phyloP scores from a whole-genome alignment of 2,888 invertebrate genomes.

The Galerucella calmariensis region DNA sequence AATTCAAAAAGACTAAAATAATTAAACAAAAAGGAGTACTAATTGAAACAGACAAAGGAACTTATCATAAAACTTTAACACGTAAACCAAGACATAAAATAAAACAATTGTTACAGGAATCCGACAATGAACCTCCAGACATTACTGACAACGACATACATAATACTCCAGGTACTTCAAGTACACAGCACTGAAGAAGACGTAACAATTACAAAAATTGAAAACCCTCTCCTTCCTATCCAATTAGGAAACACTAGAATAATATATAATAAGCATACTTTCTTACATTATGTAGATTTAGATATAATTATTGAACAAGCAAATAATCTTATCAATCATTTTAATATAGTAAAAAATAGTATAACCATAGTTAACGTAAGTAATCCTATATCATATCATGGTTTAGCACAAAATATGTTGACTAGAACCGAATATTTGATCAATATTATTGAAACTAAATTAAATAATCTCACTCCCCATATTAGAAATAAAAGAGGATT shows the following conservation, averaged over 20 bases:
- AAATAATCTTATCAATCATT: neutral
- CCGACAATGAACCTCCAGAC: neutral
- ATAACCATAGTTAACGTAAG: neutral
- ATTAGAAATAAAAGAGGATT: too few species aligned
- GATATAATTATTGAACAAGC: neutral
- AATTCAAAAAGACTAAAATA: neutral
- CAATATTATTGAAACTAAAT: too few species aligned
- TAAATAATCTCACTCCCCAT: too few species aligned
- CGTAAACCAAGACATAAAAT: neutral
- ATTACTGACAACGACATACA: neutral
- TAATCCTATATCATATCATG: too few species aligned
- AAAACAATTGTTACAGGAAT: neutral
- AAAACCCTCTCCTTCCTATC: conserved; percentile 10
- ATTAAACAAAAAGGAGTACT: neutral
- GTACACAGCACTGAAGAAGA: conserved; percentile 4
- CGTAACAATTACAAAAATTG: conserved; percentile 2
- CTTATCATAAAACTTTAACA: neutral
- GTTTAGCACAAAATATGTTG: too few species aligned
- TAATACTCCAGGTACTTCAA: neutral
- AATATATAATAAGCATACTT: conserved; percentile 23
- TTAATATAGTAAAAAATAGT: neutral
- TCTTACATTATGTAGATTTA: neutral
- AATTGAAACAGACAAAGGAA: neutral
- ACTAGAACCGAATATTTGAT: too few species aligned
- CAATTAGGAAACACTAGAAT: conserved; percentile 11